A percentile compares a stretch with the other conserved stretches of the same genome.
These are phyloP conservation scores for Scaptomyza pallida DNA, from an alignment of 1,140 invertebrate species.

Conservation along the genomic window DNA sequence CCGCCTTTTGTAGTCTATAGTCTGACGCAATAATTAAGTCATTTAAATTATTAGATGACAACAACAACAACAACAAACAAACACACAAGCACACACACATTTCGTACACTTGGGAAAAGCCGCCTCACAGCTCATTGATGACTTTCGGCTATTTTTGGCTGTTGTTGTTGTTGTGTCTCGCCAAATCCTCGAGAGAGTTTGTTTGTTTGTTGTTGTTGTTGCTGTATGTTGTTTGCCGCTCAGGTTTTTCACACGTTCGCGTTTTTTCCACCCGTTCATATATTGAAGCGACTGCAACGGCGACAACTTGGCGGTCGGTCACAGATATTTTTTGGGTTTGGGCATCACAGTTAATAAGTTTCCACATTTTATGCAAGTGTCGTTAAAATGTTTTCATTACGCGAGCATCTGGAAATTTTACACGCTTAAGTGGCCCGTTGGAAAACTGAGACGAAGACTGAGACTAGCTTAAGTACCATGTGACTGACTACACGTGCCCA, in stretches of 20 bases:
- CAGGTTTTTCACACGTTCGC: slow-evolving; percentile 74
- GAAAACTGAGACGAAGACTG: slow-evolving; percentile 13
- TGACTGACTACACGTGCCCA: slow-evolving; percentile 58
- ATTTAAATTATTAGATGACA: slow-evolving; percentile 82
- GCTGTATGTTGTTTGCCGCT: slow-evolving; percentile 39
- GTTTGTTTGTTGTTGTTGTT: slow-evolving; percentile 8
- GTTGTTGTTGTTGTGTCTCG: slow-evolving; percentile 45
- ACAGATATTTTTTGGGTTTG: slow-evolving; percentile 38
- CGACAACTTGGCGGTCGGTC: slow-evolving; percentile 44
- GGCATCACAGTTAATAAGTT: slow-evolving; percentile 73
- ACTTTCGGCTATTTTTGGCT: slow-evolving; percentile 68
- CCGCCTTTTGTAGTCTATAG: slow-evolving; percentile 63
- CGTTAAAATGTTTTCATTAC: slow-evolving; percentile 50
- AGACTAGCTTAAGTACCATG: slow-evolving; percentile 16
- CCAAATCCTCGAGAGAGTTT: slow-evolving; percentile 72
- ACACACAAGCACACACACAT: slow-evolving; percentile 29
- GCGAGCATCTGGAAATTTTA: slow-evolving; percentile 61
- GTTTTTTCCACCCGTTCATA: slow-evolving; percentile 60
- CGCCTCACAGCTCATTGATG: slow-evolving; percentile 47
- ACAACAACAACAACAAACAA: slow-evolving; percentile 47
- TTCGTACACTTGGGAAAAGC: slow-evolving; percentile 18
- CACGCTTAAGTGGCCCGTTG: slow-evolving; percentile 59
- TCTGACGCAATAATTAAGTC: slow-evolving; percentile 82
- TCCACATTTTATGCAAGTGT: slow-evolving; percentile 81
- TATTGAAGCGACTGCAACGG: slow-evolving; percentile 12